Evolutionary conservation across 1,140 invertebrate species (phyloP), one percentile per base, ranked within the genome.

Genomic region (Agrypnia vestita): DNA sequence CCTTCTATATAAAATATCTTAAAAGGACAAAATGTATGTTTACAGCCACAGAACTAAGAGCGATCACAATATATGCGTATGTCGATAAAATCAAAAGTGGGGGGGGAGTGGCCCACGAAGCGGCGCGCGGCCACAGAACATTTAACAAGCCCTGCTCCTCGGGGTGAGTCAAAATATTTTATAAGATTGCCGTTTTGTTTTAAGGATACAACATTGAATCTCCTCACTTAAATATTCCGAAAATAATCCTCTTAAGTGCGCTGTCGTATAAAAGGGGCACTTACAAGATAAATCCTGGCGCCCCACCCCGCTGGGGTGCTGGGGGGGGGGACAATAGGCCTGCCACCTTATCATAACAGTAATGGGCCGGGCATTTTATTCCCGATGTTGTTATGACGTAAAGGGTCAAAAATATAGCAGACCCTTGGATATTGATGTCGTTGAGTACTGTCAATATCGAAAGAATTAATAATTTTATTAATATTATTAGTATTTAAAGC

Each of bases 241-340:
- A 74, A 74, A 74, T 74, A 59, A 74, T 74, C 72, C 72, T 74
- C 53, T 74, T 74, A 74, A 74, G 51, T 55, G 72, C 35, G 51
- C 72, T 17, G 17, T 74, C 25, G 72, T 55, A 74, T 55, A 74
- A 74, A 56, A 74, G 72, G 25, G 17, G 51, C 53, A 44, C 51
- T 74, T 74, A 74, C 56, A 43, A 74, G 72, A 74, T 74, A 74
- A 74, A 74, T 74, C 72, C 72, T 10, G 44, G 4, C 71, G 11
- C 71, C 53, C 21, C 35, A 9, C 25, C 67, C 11, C 44, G 21
- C 19, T n/a, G 12, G 25, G 17, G 21, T n/a, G 56, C 72, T 44
- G 25, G 51, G 51, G 55, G n/a, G 72, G 72, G 72, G 56, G 56
- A 74, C 72, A 74, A 74, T 35, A 21, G 51, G 25, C 51, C 17